Evolutionary conservation across 1,140 invertebrate species (phyloP).

Genomic region (Bombus polaris): DNA sequence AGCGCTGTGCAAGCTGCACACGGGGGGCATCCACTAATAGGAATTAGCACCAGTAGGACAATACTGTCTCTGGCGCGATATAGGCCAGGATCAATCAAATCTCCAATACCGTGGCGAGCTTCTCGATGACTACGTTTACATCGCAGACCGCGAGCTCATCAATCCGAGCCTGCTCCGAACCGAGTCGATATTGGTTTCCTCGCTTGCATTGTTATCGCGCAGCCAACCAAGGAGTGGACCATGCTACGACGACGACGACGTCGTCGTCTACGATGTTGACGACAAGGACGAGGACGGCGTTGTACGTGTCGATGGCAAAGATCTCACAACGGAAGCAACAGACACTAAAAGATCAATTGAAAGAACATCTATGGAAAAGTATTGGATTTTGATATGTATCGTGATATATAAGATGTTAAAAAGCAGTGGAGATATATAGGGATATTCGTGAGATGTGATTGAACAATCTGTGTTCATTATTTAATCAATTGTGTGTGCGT

Average conservation of each 20-base stretch:
- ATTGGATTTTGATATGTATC: slow-evolving; percentile 26
- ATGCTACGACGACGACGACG: slow-evolving; percentile 13
- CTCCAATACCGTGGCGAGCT: slow-evolving; percentile 69
- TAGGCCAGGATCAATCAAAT: slow-evolving; percentile 73
- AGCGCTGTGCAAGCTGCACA: slow-evolving; percentile 51
- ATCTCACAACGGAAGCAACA: neutral
- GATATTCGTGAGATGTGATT: too few species aligned
- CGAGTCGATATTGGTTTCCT: slow-evolving; percentile 70
- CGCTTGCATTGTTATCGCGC: slow-evolving; percentile 67
- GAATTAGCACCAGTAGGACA: slow-evolving; percentile 70
- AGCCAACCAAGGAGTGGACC: slow-evolving; percentile 36
- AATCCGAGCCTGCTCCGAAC: slow-evolving; percentile 65
- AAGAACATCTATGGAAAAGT: slow-evolving; percentile 53
- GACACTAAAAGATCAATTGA: slow-evolving; percentile 2
- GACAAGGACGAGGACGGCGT: slow-evolving; percentile 4
- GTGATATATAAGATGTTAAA: neutral
- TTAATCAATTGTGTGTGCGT: too few species aligned
- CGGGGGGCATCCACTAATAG: slow-evolving; percentile 66
- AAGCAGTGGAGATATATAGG: neutral
- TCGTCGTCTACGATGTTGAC: slow-evolving; percentile 6
- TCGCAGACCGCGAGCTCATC: slow-evolving; percentile 72
- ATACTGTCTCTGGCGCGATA: slow-evolving; percentile 64
- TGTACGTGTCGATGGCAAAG: slow-evolving; percentile 6
- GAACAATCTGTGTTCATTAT: too few species aligned
- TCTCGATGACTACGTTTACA: slow-evolving; percentile 73